Percentiles rank a stretch among this genome's conserved stretches.
These are phyloP conservation scores for Macrocentrus cingulum DNA, from an alignment of 1,140 invertebrate genomes.

Conservation along the genomic window DNA sequence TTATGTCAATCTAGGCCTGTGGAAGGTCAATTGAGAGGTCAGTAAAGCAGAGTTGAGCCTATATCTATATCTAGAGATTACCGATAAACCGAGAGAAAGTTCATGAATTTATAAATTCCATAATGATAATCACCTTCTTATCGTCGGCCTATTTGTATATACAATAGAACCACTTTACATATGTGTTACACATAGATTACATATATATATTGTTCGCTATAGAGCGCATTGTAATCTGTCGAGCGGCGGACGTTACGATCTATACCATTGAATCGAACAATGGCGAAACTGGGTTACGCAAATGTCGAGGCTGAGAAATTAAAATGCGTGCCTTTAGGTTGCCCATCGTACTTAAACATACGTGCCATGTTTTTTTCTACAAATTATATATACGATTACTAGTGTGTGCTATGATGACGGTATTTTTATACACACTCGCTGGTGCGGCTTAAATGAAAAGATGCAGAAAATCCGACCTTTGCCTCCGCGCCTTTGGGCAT, in stretches of 20 bases:
- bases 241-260: conserved; percentile 52
- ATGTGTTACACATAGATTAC: conserved; percentile 13
- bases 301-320: conserved; percentile 57
- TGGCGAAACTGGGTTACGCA: conserved; percentile 58
- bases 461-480: conserved; percentile 12
- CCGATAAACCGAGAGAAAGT: conserved; percentile 45
- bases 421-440: no score
- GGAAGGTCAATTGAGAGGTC: no score
- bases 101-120: conserved; percentile 37
- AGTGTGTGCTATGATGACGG: no score
- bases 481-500: no score
- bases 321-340: conserved; percentile 43
- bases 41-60: no score
- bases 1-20: no score
- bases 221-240: conserved; percentile 42
- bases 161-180: conserved; percentile 5
- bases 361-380: conserved; percentile 5
- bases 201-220: not conserved
- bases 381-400: no score
- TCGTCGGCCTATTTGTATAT: conserved; percentile 31
- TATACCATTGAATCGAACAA: conserved; percentile 56
- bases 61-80: conserved; percentile 24
- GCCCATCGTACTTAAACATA: conserved; percentile 7
- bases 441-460: no score
- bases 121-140: conserved; percentile 36